A percentile compares a stretch with the other conserved stretches of the same genome.
These are phyloP conservation scores for Plemyria rubiginata DNA, from an alignment of 2,888 invertebrate genomes.

Conservation along the genomic window DNA sequence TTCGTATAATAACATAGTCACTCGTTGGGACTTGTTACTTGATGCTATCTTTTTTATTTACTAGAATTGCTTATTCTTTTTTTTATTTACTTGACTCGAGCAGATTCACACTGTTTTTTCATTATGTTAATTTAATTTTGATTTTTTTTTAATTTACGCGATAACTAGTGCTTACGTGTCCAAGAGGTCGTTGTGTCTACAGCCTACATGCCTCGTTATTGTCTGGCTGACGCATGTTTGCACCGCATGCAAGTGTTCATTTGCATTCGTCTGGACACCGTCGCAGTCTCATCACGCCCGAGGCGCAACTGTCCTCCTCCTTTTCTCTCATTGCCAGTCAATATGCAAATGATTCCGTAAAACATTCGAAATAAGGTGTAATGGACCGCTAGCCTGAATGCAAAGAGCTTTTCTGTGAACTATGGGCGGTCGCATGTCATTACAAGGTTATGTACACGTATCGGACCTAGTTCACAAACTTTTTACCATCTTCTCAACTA, in stretches of 20 bases:
- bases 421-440: conserved; percentile 23
- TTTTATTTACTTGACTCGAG: no score
- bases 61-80: no score
- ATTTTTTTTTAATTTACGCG: neutral
- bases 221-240: conserved; percentile 50
- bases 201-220: conserved; percentile 53
- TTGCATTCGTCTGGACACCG: conserved; percentile 62
- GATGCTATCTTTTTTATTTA: no score
- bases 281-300: conserved; percentile 58
- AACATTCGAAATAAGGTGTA: conserved; percentile 51
- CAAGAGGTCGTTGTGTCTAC: conserved; percentile 35
- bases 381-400: conserved; percentile 37
- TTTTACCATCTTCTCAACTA: conserved; percentile 2
- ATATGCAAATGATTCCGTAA: conserved; percentile 64
- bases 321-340: conserved; percentile 74
- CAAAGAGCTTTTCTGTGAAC: conserved; percentile 35
- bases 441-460: neutral
- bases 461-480: neutral
- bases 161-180: conserved; percentile 18
- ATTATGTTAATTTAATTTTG: no score
- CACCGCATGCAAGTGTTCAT: conserved; percentile 62
- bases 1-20: no score
- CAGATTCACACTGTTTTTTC: no score
- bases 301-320: conserved; percentile 58
- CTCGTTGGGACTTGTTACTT: no score